Evolutionary conservation across 2,113 vertebrate genomes (phyloP).

Genomic region (Passer domesticus): DNA sequence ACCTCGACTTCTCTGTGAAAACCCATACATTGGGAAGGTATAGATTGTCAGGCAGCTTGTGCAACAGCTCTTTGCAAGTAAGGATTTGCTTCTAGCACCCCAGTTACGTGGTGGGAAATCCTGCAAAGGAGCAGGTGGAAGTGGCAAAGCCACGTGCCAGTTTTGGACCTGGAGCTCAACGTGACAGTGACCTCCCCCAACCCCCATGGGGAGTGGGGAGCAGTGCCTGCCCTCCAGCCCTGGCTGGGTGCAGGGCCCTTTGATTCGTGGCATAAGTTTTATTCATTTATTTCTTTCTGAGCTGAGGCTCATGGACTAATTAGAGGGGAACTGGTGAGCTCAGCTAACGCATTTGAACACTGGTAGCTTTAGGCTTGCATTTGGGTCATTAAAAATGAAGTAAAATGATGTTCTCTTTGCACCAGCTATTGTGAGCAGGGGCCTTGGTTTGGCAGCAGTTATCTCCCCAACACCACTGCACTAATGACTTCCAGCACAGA

Average conservation of each 20-base stretch:
- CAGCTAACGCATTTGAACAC: neutral
- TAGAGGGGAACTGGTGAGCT: conserved; percentile 19
- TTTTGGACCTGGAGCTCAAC: neutral
- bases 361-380: conserved; percentile 29
- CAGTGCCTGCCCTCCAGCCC: neutral
- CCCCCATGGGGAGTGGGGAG: neutral
- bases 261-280: neutral
- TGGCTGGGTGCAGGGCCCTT: neutral
- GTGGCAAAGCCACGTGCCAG: neutral
- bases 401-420: neutral
- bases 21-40: neutral
- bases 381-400: conserved; percentile 30
- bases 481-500: neutral
- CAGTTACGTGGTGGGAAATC: neutral
- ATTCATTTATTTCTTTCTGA: neutral
- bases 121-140: neutral
- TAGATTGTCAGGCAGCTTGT: neutral
- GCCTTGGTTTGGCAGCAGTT: conserved; percentile 10
- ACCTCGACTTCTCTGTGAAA: neutral
- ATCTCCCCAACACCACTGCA: neutral
- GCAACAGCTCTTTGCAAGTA: neutral
- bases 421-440: neutral
- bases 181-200: neutral
- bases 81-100: neutral
- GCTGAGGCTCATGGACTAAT: neutral